Percentiles rank a stretch among this genome's conserved stretches.
phyloP scores from a whole-genome alignment of 2,113 vertebrate species.

The Pterophyllum scalare region DNA sequence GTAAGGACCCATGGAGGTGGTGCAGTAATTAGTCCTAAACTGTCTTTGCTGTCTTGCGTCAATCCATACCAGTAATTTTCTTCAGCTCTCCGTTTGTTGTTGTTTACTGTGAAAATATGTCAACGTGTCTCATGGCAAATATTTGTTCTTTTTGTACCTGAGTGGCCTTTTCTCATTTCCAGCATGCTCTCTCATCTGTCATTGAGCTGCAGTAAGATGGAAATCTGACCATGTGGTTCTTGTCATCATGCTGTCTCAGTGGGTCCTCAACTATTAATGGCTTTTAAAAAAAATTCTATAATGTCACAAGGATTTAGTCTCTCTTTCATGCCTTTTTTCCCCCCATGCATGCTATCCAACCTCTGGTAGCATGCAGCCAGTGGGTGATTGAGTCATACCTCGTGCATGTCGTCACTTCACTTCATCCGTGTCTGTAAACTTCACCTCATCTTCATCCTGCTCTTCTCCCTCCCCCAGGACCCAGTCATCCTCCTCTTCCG shows the following conservation, averaged over 20 bases:
- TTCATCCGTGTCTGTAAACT: constrained; percentile 26
- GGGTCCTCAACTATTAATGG: background rate
- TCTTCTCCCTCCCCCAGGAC: constrained; percentile 79
- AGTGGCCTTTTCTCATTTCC: constrained; percentile 49
- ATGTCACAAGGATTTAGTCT: constrained; percentile 1
- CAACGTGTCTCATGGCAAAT: background rate
- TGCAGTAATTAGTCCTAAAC: background rate
- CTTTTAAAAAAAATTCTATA: background rate
- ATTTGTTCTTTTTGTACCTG: constrained; percentile 42
- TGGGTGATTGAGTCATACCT: constrained; percentile 22
- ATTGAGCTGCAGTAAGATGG: constrained; percentile 21
- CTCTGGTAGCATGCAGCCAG: constrained; percentile 48
- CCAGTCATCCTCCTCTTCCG: constrained; percentile 81
- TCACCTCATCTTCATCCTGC: constrained; percentile 60
- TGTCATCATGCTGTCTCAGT: constrained; percentile 8
- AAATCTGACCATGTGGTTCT: constrained; percentile 15
- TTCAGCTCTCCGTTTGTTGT: background rate
- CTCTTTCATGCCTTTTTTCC: background rate
- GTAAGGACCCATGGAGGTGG: too few species aligned
- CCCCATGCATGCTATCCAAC: constrained; percentile 51
- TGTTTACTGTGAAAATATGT: background rate
- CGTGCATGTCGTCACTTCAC: constrained; percentile 54
- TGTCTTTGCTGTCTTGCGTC: constrained; percentile 35
- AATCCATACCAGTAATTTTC: constrained; percentile 32
- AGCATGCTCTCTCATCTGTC: constrained; percentile 39